These are phyloP conservation scores for Nibea coibor DNA, from an alignment of 2,113 vertebrate genomes.

Conservation along the genomic window DNA sequence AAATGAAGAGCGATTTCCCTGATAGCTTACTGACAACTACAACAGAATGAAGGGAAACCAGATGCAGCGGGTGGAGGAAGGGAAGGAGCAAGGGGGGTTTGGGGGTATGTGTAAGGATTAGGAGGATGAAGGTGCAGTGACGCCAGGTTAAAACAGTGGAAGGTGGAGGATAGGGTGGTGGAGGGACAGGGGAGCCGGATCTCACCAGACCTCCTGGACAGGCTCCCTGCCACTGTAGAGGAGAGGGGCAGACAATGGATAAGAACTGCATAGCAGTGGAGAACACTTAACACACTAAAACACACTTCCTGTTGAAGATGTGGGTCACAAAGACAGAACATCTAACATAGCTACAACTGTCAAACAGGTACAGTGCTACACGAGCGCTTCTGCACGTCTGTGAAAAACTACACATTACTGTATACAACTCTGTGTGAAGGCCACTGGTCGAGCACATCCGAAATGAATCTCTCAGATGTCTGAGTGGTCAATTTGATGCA, in stretches of 20 bases:
- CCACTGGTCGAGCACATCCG: not conserved
- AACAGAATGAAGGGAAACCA: conserved; percentile 38
- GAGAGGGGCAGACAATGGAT: conserved; percentile 90
- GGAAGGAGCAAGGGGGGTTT: not conserved
- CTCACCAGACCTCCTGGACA: conserved; percentile 97
- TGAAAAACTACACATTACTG: not conserved
- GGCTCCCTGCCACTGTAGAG: conserved; percentile 93
- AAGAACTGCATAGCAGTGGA: conserved; percentile 70
- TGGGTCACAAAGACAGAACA: not conserved
- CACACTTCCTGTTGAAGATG: conserved; percentile 34
- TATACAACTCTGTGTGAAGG: not conserved
- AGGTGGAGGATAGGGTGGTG: conserved; percentile 11
- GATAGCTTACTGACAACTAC: conserved; percentile 22
- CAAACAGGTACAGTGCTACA: not conserved
- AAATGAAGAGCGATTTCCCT: conserved; percentile 28
- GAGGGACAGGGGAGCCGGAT: conserved; percentile 81
- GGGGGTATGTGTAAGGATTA: not conserved
- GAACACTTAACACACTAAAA: conserved; percentile 47
- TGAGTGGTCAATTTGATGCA: conserved; percentile 8
- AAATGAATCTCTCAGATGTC: not conserved
- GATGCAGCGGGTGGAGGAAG: conserved; percentile 42
- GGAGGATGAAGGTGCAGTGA: conserved; percentile 42
- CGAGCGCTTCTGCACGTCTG: not conserved
- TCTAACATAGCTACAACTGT: not conserved
- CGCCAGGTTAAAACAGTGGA: conserved; percentile 31